A percentile compares a stretch with the other conserved stretches of the same genome.
phyloP scores from a whole-genome alignment of 2,888 invertebrate genomes.

The Eupithecia exiguata region DNA sequence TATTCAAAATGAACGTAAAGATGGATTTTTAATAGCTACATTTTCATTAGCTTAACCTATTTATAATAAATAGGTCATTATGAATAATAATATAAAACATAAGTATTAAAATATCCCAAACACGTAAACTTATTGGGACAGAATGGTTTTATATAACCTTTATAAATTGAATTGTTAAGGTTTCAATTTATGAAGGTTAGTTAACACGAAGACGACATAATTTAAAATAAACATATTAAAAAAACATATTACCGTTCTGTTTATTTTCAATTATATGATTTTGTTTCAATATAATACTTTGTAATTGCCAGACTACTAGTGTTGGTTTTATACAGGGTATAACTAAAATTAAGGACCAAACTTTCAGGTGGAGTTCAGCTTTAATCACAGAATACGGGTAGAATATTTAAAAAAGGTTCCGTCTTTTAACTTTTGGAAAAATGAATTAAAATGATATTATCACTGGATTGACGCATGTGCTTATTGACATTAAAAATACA shows the following conservation, averaged over 20 bases:
- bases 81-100: not conserved
- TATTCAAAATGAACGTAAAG: not conserved
- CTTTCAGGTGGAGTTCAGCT: too few species aligned
- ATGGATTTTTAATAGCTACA: not conserved
- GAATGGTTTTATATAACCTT: not conserved
- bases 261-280: not conserved
- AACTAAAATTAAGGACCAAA: too few species aligned
- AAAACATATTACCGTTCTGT: too few species aligned
- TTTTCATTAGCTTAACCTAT: not conserved
- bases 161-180: constrained; percentile 12
- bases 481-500: too few species aligned
- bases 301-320: not conserved
- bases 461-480: too few species aligned
- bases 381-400: too few species aligned
- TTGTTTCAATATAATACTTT: not conserved
- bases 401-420: too few species aligned
- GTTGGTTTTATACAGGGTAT: not conserved
- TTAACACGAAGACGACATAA: too few species aligned
- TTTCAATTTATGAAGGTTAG: too few species aligned
- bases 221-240: too few species aligned
- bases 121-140: constrained; percentile 2
- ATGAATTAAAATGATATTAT: too few species aligned
- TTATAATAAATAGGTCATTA: not conserved
- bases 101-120: not conserved
- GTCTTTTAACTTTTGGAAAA: too few species aligned